Percentiles rank a stretch among this genome's conserved stretches.
Conservation (phyloP, 2,888 invertebrate species). For the Tiphia femorata region DNA sequence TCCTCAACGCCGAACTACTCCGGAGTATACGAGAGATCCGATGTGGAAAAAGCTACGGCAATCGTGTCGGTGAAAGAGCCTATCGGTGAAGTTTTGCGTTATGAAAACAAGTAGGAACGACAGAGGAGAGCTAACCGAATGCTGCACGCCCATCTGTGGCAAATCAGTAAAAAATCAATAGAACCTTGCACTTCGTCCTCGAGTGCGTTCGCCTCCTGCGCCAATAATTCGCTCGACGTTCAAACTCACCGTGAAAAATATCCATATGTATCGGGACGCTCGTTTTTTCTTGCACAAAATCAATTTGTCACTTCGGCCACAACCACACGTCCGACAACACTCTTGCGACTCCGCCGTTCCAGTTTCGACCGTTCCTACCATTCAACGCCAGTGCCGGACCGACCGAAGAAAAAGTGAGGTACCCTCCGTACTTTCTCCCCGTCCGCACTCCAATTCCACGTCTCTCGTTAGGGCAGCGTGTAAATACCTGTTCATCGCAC, state of each 20-base stretch:
- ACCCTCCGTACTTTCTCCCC: slow-evolving; percentile 8
- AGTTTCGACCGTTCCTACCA: slow-evolving; percentile 49
- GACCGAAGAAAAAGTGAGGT: slow-evolving; percentile 23
- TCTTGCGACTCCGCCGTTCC: slow-evolving; percentile 56
- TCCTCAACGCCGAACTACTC: slow-evolving; percentile 32
- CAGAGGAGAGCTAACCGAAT: slow-evolving; percentile 19
- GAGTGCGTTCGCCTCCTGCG: too few species aligned
- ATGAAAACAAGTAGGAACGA: not conserved
- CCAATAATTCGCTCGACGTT: not conserved
- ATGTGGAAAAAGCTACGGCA: too few species aligned
- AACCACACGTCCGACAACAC: slow-evolving; percentile 60
- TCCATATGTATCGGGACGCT: slow-evolving; percentile 48
- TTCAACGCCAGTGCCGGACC: slow-evolving; percentile 27
- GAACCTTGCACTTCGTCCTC: too few species aligned
- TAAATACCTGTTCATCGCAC: too few species aligned
- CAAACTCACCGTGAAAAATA: slow-evolving; percentile 54
- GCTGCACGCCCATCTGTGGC: slow-evolving; percentile 59
- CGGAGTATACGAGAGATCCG: not conserved
- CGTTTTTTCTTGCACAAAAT: slow-evolving; percentile 40
- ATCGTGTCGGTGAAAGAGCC: not conserved
- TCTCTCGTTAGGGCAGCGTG: too few species aligned
- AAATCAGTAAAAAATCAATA: slow-evolving; percentile 56
- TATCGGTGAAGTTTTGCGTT: not conserved
- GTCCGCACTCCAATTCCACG: not conserved
- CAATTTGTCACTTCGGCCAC: slow-evolving; percentile 61